Percentiles rank a stretch among this genome's conserved stretches.
Evolutionary conservation across 1,140 invertebrate species (phyloP).

Genomic region (Leptonema lineaticorne): DNA sequence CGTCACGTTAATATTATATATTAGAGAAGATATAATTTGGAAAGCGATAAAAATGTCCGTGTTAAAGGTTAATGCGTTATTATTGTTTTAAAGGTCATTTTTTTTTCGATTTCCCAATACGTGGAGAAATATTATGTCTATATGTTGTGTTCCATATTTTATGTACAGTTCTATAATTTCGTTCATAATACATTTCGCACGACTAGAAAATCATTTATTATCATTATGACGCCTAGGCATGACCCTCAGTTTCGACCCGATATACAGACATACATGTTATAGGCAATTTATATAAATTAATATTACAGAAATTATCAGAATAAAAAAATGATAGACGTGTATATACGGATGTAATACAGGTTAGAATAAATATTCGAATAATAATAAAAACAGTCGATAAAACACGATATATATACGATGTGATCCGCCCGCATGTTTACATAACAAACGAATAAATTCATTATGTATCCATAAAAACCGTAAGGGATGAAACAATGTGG

Average conservation of each 20-base stretch:
- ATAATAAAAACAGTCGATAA: neutral
- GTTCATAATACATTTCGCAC: no score
- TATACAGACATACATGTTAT: no score
- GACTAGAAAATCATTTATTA: neutral
- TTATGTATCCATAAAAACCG: neutral
- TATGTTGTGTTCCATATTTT: neutral
- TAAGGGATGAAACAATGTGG: neutral
- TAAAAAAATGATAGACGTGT: no score
- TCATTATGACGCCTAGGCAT: no score
- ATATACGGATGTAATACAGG: neutral
- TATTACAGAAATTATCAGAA: no score
- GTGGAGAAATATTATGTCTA: neutral
- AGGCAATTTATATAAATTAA: no score
- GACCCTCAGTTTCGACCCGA: no score
- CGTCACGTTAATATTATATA: no score
- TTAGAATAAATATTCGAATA: neutral
- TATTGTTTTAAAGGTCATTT: neutral
- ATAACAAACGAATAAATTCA: conserved; percentile 3
- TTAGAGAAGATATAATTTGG: neutral
- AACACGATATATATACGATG: neutral
- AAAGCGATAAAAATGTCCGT: neutral
- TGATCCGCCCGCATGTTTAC: neutral
- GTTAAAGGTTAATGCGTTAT: neutral
- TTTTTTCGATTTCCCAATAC: neutral
- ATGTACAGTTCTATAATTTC: no score